These are phyloP conservation scores for Fukomys damarensis DNA, from an alignment of 2,113 vertebrate species.

Conservation along the genomic window DNA sequence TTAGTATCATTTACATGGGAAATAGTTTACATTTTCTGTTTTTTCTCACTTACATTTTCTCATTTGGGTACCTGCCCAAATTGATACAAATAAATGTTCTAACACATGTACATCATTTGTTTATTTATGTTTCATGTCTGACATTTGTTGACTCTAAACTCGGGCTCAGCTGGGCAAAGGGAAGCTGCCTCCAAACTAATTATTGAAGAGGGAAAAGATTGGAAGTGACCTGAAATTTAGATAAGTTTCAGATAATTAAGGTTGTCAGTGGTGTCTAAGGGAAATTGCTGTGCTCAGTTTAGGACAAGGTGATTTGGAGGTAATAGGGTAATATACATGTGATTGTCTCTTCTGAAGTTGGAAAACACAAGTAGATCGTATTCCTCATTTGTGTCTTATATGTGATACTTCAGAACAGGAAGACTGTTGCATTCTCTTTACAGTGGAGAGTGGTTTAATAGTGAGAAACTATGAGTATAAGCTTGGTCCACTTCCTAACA, in stretches of 20 bases:
- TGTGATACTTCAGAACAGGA: background rate
- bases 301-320: background rate
- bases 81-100: background rate
- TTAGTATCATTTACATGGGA: background rate
- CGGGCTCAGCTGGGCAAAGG: background rate
- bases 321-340: background rate
- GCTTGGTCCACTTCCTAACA: background rate
- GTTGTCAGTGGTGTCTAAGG: background rate
- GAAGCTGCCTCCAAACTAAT: background rate
- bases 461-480: background rate
- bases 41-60: background rate
- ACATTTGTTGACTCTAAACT: slow-evolving; percentile 1
- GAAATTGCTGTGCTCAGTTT: background rate
- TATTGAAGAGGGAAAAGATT: background rate
- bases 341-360: background rate
- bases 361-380: background rate
- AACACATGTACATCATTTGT: background rate
- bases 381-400: background rate
- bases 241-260: background rate
- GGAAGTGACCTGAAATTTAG: background rate
- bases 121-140: background rate
- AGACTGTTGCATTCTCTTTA: background rate
- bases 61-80: background rate
- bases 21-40: background rate
- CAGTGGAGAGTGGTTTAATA: background rate